Evolutionary conservation across 2,888 invertebrate genomes (phyloP).

Genomic region (Phengaris alcon): DNA sequence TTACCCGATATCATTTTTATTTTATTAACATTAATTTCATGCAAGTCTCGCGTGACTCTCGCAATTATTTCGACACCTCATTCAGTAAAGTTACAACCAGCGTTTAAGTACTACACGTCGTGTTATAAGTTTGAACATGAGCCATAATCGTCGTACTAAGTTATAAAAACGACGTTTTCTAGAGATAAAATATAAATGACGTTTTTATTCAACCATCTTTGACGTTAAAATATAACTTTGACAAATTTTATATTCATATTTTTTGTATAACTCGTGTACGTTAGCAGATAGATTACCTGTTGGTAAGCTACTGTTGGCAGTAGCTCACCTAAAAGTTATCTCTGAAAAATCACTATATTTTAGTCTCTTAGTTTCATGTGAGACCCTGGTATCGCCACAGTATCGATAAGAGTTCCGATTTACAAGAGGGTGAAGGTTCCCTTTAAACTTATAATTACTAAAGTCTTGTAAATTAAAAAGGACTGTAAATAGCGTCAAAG

Average conservation of each 20-base stretch:
- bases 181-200: constrained; percentile 1
- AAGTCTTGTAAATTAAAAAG: too few species aligned
- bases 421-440: background rate
- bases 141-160: constrained; percentile 15
- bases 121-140: constrained; percentile 29
- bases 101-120: constrained; percentile 31
- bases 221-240: background rate
- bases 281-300: background rate
- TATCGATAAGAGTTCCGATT: background rate
- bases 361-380: too few species aligned
- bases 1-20: constrained; percentile 28
- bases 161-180: constrained; percentile 15
- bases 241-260: background rate
- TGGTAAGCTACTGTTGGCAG: background rate
- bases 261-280: background rate
- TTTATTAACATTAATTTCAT: constrained; percentile 36
- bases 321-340: too few species aligned
- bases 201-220: background rate
- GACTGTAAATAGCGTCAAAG: too few species aligned
- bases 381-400: too few species aligned
- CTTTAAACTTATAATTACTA: too few species aligned
- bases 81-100: constrained; percentile 40
- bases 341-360: too few species aligned
- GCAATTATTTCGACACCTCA: constrained; percentile 43
- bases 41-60: constrained; percentile 41